Conservation (phyloP, 2,797 vertebrate genomes). For the Dromococcyx pavoninus region DNA sequence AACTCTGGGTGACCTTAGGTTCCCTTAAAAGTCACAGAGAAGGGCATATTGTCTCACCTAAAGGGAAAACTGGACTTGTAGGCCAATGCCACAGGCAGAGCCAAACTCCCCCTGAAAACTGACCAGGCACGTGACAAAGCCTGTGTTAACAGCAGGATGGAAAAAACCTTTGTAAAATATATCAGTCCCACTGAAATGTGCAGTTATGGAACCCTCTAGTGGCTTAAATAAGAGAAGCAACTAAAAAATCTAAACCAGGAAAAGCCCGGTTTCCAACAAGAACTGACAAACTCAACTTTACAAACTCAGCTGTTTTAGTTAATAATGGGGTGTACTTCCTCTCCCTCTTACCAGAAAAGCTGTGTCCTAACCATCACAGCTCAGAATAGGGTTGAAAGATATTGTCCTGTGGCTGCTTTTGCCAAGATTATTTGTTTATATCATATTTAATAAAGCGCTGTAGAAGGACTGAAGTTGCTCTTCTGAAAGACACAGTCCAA, state of each 20-base stretch:
- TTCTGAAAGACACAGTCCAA: neutral
- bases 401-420: neutral
- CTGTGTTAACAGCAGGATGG: neutral
- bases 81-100: neutral
- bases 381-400: neutral
- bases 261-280: neutral
- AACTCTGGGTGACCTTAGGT: neutral
- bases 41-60: neutral
- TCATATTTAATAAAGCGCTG: neutral
- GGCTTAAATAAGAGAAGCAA: neutral
- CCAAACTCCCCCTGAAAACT: neutral
- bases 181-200: neutral
- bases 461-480: neutral
- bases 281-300: neutral
- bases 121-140: neutral
- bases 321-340: neutral
- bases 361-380: neutral
- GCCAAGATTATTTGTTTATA: neutral
- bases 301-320: neutral
- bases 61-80: neutral
- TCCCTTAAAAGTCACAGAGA: neutral
- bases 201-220: slow-evolving; percentile 9
- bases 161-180: neutral
- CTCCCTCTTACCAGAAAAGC: neutral
- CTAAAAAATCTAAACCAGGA: neutral